Evolutionary conservation across 2,797 vertebrate species (phyloP).

Genomic region (Acipenser transmontanus): DNA sequence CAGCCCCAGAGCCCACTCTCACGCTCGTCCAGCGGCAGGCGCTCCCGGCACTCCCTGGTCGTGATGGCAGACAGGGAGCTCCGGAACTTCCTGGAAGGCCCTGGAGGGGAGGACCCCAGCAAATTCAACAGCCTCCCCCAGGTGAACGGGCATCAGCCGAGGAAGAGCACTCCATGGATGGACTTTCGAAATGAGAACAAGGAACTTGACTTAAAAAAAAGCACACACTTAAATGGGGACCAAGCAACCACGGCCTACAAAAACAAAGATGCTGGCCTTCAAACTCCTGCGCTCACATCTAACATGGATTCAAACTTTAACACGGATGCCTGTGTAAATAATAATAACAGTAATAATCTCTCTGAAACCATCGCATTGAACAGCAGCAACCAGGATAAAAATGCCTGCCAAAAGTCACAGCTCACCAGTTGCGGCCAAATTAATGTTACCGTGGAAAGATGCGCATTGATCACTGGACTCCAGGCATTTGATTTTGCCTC

Average conservation of each 20-base stretch:
- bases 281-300: constrained; percentile 48
- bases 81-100: constrained; percentile 74
- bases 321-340: constrained; percentile 41
- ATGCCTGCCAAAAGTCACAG: constrained; percentile 42
- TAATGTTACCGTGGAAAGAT: constrained; percentile 68
- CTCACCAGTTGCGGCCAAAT: constrained; percentile 36
- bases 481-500: constrained; percentile 62
- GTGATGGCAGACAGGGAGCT: constrained; percentile 71
- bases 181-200: constrained; percentile 57
- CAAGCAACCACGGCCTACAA: constrained; percentile 38
- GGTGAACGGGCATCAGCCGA: constrained; percentile 54
- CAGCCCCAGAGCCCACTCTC: constrained; percentile 74
- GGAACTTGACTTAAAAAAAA: constrained; percentile 37
- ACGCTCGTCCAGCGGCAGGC: constrained; percentile 76
- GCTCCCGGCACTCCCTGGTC: constrained; percentile 76
- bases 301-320: constrained; percentile 36
- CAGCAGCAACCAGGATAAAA: constrained; percentile 30
- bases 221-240: constrained; percentile 39
- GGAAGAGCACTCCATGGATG: constrained; percentile 58
- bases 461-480: constrained; percentile 67
- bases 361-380: constrained; percentile 51
- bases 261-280: constrained; percentile 48
- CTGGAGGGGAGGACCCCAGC: constrained; percentile 45
- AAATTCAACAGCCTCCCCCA: constrained; percentile 85
- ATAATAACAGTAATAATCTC: constrained; percentile 27